These are phyloP conservation scores for Gulo gulo DNA, from an alignment of 2,113 vertebrate species.

Conservation along the genomic window DNA sequence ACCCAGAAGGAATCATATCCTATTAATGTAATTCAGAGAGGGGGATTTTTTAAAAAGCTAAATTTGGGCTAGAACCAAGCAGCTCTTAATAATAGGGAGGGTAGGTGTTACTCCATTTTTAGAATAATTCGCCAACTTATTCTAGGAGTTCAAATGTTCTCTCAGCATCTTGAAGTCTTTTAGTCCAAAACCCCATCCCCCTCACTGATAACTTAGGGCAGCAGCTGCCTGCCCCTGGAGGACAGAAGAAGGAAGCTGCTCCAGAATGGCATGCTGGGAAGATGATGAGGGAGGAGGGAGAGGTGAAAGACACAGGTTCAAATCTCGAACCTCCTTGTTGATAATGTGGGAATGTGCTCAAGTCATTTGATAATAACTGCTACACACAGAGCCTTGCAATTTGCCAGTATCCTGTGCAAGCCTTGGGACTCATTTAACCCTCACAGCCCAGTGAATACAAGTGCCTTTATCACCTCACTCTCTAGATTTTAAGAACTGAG, in stretches of 20 bases:
- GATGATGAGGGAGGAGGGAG: not conserved
- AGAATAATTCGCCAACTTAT: conserved; percentile 52
- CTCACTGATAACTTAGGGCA: not conserved
- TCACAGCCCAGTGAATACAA: not conserved
- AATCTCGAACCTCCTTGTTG: not conserved
- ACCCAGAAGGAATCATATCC: not conserved
- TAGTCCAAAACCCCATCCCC: conserved; percentile 1
- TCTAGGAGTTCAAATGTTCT: conserved; percentile 52
- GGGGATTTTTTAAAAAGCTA: not conserved
- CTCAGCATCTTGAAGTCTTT: conserved; percentile 20
- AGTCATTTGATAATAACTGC: not conserved
- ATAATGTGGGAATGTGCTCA: not conserved
- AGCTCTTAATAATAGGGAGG: conserved; percentile 55
- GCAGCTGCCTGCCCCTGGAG: not conserved
- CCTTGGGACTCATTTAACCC: not conserved
- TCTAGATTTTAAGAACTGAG: not conserved
- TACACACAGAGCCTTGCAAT: not conserved
- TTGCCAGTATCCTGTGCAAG: not conserved
- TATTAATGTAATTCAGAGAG: conserved; percentile 45
- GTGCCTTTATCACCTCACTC: not conserved
- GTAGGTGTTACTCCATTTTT: conserved; percentile 62
- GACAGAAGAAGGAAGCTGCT: not conserved
- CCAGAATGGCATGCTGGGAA: not conserved
- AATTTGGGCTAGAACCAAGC: conserved; percentile 51
- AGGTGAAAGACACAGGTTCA: not conserved